Evolutionary conservation across 1,140 invertebrate genomes (phyloP).

Genomic region (Leptinotarsa lineolata): DNA sequence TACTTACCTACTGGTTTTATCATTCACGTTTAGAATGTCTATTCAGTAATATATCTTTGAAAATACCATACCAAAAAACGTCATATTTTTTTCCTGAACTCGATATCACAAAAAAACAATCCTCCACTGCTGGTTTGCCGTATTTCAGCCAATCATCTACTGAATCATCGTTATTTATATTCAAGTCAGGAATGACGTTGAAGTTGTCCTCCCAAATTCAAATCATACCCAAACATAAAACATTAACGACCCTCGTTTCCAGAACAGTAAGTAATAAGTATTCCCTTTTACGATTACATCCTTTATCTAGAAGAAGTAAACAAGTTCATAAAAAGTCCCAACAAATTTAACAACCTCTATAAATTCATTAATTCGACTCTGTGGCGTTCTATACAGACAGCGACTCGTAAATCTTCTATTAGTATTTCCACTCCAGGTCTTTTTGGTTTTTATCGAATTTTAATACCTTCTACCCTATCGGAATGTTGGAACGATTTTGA

Average conservation of each 20-base stretch:
- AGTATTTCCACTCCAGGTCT: background rate
- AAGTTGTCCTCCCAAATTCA: background rate
- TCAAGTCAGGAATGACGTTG: no score
- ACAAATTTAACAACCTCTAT: constrained; percentile 12
- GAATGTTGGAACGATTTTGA: no score
- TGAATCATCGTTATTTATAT: no score
- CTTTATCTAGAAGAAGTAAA: constrained; percentile 17
- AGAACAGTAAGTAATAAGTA: constrained; percentile 6
- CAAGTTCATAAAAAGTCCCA: constrained; percentile 14
- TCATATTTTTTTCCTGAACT: no score
- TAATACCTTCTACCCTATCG: background rate
- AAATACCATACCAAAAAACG: no score
- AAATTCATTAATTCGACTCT: constrained; percentile 23
- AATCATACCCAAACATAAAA: background rate
- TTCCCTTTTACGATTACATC: constrained; percentile 7
- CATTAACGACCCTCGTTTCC: background rate
- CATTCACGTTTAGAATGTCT: no score
- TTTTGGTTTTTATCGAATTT: background rate
- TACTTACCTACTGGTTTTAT: no score
- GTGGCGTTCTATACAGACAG: background rate
- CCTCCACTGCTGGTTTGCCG: background rate
- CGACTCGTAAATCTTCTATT: constrained; percentile 1
- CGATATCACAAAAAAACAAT: background rate
- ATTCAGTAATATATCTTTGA: no score
- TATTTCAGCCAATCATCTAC: background rate